Percentiles rank a stretch among this genome's conserved stretches.
Evolutionary conservation across 1,140 invertebrate genomes (phyloP).

Genomic region (Pteromalus puparum): DNA sequence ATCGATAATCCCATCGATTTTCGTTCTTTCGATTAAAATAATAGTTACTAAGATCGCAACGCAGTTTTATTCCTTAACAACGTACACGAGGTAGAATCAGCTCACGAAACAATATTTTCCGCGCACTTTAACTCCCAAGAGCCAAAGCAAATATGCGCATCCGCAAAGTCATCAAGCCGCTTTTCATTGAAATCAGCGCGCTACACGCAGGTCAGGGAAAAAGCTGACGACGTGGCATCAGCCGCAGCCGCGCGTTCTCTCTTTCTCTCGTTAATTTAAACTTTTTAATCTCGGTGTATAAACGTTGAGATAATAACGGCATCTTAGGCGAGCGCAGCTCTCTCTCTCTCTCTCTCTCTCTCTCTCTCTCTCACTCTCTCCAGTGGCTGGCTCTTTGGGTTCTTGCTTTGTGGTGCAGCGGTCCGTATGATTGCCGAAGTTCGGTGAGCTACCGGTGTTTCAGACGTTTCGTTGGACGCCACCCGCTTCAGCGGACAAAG

Average conservation of each 20-base stretch:
- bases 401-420: conserved; percentile 70
- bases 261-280: conserved; percentile 51
- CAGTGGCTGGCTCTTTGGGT: neutral
- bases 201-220: neutral
- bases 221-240: neutral
- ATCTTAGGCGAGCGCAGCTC: conserved; percentile 60
- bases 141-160: neutral
- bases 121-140: too few relatives aligned
- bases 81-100: neutral
- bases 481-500: conserved; percentile 50
- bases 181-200: neutral
- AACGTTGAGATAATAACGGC: conserved; percentile 62
- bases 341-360: conserved; percentile 40
- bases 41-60: neutral
- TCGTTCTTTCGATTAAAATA: neutral
- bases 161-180: neutral
- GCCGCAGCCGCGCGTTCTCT: neutral
- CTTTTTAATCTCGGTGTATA: conserved; percentile 54
- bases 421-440: conserved; percentile 73
- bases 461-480: conserved; percentile 65
- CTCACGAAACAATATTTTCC: too few relatives aligned
- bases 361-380: neutral
- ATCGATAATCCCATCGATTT: neutral
- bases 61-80: neutral
- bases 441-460: conserved; percentile 65